Conservation (phyloP, 2,888 invertebrate genomes). For the Brachypterus glaber region DNA sequence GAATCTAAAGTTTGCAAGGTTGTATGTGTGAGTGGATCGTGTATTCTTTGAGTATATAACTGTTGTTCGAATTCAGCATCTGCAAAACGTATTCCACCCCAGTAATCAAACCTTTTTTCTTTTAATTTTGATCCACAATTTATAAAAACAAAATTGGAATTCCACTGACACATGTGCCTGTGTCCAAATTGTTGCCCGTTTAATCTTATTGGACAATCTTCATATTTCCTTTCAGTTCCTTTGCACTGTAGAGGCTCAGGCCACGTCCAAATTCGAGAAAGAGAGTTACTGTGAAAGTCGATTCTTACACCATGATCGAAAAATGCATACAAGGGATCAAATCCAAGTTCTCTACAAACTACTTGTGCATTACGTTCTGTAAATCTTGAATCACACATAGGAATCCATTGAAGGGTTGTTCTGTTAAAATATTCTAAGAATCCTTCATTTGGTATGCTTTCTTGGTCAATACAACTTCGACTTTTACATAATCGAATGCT, state of each 20-base stretch:
- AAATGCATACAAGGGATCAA: slow-evolving; percentile 79
- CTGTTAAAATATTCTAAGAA: slow-evolving; percentile 92
- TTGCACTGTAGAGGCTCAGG: slow-evolving; percentile 83
- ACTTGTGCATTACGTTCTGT: slow-evolving; percentile 96
- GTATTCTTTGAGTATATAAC: slow-evolving; percentile 69
- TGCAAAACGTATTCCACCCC: slow-evolving; percentile 95
- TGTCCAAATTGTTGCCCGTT: slow-evolving; percentile 86
- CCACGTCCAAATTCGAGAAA: slow-evolving; percentile 87
- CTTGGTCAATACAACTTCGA: slow-evolving; percentile 54
- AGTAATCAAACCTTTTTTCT: slow-evolving; percentile 61
- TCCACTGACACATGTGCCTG: slow-evolving; percentile 78
- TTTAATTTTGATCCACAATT: slow-evolving; percentile 72
- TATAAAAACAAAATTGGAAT: slow-evolving; percentile 86
- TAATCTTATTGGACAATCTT: slow-evolving; percentile 77
- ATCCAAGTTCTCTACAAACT: slow-evolving; percentile 87
- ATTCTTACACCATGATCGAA: slow-evolving; percentile 77
- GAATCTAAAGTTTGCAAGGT: slow-evolving; percentile 62
- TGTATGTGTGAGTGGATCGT: slow-evolving; percentile 71
- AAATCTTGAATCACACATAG: slow-evolving; percentile 91
- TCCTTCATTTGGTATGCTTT: slow-evolving; percentile 58
- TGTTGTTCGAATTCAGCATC: slow-evolving; percentile 83
- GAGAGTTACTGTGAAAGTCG: slow-evolving; percentile 80
- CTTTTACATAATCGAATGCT: slow-evolving; percentile 73
- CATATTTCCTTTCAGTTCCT: slow-evolving; percentile 65
- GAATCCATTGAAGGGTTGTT: slow-evolving; percentile 93